These are phyloP conservation scores for Falcunculus frontatus DNA, from an alignment of 2,113 vertebrate genomes.

Conservation along the genomic window DNA sequence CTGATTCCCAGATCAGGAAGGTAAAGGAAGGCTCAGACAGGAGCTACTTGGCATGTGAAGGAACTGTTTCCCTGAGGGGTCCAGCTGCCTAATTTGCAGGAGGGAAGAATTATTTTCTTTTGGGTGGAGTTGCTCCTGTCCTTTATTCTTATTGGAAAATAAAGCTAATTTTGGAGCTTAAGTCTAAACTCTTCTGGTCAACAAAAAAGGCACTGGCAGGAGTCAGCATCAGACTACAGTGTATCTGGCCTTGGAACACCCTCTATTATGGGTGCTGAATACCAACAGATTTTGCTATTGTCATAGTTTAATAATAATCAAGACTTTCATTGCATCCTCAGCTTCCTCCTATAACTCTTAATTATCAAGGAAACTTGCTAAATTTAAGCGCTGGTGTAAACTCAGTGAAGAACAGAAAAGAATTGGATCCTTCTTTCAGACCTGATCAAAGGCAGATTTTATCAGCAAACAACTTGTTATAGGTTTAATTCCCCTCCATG, in stretches of 20 bases:
- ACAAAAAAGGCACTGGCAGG: not conserved
- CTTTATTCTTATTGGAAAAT: not conserved
- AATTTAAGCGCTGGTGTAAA: not conserved
- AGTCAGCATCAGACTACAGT: not conserved
- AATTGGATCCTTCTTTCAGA: not conserved
- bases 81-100: not conserved
- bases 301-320: not conserved
- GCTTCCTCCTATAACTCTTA: not conserved
- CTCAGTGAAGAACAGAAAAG: not conserved
- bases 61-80: not conserved
- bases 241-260: not conserved
- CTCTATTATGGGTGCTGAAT: not conserved
- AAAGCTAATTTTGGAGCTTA: not conserved
- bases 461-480: not conserved
- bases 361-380: not conserved
- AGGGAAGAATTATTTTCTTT: not conserved
- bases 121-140: not conserved
- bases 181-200: not conserved
- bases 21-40: not conserved
- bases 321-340: not conserved
- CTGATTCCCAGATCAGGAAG: not conserved
- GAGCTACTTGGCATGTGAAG: not conserved
- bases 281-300: not conserved
- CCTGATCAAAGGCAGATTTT: not conserved
- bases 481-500: not conserved